Base-by-base conservation (phyloP, 2,888 invertebrate species). In the Phortica magna region DNA sequence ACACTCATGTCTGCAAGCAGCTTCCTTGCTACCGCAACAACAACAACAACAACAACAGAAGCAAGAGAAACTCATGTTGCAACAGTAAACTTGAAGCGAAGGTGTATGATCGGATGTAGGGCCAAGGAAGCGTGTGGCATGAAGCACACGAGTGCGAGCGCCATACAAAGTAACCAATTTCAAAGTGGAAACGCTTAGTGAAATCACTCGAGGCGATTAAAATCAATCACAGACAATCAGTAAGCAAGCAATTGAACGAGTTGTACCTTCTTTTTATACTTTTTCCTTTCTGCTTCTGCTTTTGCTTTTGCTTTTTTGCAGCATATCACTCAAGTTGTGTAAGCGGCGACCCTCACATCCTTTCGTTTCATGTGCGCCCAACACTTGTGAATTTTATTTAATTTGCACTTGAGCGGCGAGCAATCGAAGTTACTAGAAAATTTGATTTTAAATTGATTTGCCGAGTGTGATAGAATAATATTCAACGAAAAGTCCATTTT, bases 191-290 rank as follows among this genome's bases (percentile, higher is more conserved):
- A 83, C 86, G 86, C 86, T 86, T 86, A 86, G 86, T 83, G 77
- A 84, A 86, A 86, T 86, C 88, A 86, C 86, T 86, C 82, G 85
- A 88, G 86, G 88, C 86, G 86, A 88, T 86, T 88, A 84, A 88
- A 88, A 86, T 86, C 88, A 88, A 86, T 86, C 88, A 86, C 88
- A 86, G 86, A 85, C 84, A 87, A 85, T 87, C 84, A 83, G 79
- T 83, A 22, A 53, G 55, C 55, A 55, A 71, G 70, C 31, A 71
- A 55, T 17, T 71, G 19, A 53, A 55, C 17, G 31, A 7, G 14
- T 65, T 41, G 10, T 39, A 12, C 31, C 39, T 41, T 65, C n/a
- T 59, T n/a, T 3, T 65, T 1, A 64, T 12, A 64, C 31, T 65
- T 39, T 12, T 19, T 39, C 4, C 14, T 65, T 65, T 43, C 17